phyloP scores from a whole-genome alignment of 2,797 vertebrate species.

The Mormyrus proboscirostris region DNA sequence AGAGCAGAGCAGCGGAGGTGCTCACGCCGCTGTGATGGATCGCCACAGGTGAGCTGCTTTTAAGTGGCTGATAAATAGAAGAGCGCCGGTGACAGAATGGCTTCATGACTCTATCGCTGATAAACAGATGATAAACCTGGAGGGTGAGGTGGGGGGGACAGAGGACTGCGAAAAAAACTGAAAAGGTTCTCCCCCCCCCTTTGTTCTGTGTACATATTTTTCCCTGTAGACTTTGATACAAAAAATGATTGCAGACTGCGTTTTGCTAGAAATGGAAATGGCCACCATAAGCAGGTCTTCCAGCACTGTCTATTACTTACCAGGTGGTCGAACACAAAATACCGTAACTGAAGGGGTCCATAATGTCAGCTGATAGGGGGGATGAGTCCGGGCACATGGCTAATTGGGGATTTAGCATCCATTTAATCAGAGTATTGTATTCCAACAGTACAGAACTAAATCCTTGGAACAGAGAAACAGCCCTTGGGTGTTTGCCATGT shows the following conservation, averaged over 20 bases:
- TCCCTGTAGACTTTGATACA: neutral
- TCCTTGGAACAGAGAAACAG: neutral
- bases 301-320: no score
- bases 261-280: neutral
- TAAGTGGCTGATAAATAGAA: constrained; percentile 52
- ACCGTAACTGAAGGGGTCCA: neutral
- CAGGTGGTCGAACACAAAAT: neutral
- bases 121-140: constrained; percentile 20
- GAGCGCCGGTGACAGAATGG: constrained; percentile 45
- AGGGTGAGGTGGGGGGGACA: neutral
- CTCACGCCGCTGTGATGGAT: constrained; percentile 41
- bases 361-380: neutral
- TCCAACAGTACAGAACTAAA: neutral
- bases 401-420: neutral
- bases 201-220: neutral
- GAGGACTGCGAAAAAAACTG: neutral
- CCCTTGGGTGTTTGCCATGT: constrained; percentile 17
- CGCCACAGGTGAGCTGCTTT: constrained; percentile 43
- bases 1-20: constrained; percentile 41
- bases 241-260: neutral
- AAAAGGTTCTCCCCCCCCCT: neutral
- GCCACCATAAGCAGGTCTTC: no score
- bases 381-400: neutral
- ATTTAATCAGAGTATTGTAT: neutral
- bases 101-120: constrained; percentile 29